A percentile compares a stretch with the other conserved stretches of the same genome.
phyloP scores from a whole-genome alignment of 2,113 vertebrate species.

The Paradoxurus hermaphroditus region DNA sequence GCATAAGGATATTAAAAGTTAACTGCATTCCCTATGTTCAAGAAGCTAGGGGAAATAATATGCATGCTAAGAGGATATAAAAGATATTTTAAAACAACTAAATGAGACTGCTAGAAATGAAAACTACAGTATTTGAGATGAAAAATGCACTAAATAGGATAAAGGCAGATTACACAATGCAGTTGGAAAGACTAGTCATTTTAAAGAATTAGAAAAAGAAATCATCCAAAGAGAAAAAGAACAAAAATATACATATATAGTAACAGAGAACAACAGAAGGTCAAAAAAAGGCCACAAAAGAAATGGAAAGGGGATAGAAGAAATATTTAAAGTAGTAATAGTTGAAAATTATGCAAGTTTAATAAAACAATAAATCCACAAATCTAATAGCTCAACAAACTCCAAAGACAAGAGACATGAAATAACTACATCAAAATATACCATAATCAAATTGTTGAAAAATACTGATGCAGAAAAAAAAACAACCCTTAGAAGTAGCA shows the following conservation, averaged over 20 bases:
- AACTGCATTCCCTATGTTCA: neutral
- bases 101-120: neutral
- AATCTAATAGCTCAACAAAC: neutral
- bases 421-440: neutral
- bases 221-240: neutral
- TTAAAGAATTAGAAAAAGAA: neutral
- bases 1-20: neutral
- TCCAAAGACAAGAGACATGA: neutral
- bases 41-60: neutral
- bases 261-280: neutral
- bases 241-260: neutral
- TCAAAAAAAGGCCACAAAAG: neutral
- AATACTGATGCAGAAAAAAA: neutral
- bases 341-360: neutral
- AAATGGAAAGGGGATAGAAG: neutral
- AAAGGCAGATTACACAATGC: neutral
- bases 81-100: neutral
- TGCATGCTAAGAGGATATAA: neutral
- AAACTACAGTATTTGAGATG: neutral
- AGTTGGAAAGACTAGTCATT: neutral
- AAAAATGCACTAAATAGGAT: neutral
- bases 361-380: neutral
- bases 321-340: neutral
- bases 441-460: neutral
- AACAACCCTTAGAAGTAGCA: neutral